A percentile compares a stretch with the other conserved stretches of the same genome.
Conservation (phyloP, 2,888 invertebrate species). For the Lasioglossum leucozonium region DNA sequence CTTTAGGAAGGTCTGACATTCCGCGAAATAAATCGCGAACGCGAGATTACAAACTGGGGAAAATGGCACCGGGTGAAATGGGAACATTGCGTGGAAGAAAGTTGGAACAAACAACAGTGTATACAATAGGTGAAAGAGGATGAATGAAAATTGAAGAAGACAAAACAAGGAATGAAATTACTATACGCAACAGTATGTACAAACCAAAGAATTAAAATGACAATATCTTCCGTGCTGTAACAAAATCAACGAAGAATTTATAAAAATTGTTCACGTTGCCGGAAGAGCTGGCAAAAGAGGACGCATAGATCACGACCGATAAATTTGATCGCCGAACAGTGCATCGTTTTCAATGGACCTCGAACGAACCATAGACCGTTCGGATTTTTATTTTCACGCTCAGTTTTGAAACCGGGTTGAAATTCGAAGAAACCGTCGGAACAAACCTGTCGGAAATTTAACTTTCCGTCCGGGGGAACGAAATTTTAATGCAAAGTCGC, state of each 20-base stretch:
- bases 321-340: neutral
- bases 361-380: neutral
- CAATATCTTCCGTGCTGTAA: too few relatives aligned
- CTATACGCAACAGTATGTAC: too few relatives aligned
- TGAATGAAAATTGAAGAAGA: too few relatives aligned
- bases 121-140: too few relatives aligned
- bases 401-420: neutral
- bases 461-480: neutral
- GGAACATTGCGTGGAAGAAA: too few relatives aligned
- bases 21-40: neutral
- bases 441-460: conserved; percentile 7
- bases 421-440: neutral
- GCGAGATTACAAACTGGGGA: neutral
- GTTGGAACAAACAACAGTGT: too few relatives aligned
- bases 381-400: neutral
- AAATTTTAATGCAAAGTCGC: conserved; percentile 22
- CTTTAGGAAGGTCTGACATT: neutral
- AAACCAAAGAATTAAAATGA: too few relatives aligned
- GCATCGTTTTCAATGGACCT: neutral
- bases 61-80: too few relatives aligned
- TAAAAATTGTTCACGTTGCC: neutral
- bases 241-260: neutral
- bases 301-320: neutral
- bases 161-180: too few relatives aligned
- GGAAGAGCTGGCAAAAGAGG: neutral